phyloP scores from a whole-genome alignment of 2,888 invertebrate genomes.

The Ophonus ardosiacus region DNA sequence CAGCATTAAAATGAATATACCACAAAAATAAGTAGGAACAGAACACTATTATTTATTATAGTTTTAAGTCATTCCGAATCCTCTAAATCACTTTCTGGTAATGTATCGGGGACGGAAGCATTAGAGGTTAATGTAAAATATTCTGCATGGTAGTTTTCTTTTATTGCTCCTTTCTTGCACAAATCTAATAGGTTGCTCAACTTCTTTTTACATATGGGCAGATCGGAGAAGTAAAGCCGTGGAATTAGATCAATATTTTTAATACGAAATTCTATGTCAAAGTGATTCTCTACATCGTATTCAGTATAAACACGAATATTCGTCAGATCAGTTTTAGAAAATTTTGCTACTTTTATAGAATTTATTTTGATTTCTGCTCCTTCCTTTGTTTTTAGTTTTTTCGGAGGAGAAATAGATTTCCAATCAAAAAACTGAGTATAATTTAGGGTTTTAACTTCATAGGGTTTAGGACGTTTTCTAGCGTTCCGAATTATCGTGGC shows the following conservation, averaged over 20 bases:
- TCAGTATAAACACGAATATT: not conserved
- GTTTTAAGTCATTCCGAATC: not conserved
- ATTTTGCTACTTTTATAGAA: conserved; percentile 19
- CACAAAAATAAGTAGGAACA: not conserved
- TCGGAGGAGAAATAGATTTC: conserved; percentile 29
- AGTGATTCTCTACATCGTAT: not conserved
- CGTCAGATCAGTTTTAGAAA: conserved; percentile 27
- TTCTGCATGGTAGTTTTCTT: conserved; percentile 38
- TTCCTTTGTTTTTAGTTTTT: conserved; percentile 38
- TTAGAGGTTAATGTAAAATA: conserved; percentile 15
- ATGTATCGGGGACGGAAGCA: not conserved
- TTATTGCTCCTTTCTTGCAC: conserved; percentile 25
- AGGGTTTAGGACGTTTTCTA: conserved; percentile 66
- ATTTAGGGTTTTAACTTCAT: conserved; percentile 62
- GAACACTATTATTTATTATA: not conserved
- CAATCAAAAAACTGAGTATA: conserved; percentile 64
- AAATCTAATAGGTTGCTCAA: conserved; percentile 17
- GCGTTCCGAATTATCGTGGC: conserved; percentile 65
- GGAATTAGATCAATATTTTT: not conserved
- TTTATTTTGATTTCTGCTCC: conserved; percentile 28
- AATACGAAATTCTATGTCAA: not conserved
- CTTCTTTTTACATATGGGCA: conserved; percentile 10
- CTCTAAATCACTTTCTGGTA: conserved; percentile 10
- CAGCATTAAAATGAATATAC: not conserved
- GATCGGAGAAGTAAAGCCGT: not conserved